Evolutionary conservation across 2,888 invertebrate species (phyloP), one percentile per base, ranked within the genome.

Genomic region (Melipona bicolor): DNA sequence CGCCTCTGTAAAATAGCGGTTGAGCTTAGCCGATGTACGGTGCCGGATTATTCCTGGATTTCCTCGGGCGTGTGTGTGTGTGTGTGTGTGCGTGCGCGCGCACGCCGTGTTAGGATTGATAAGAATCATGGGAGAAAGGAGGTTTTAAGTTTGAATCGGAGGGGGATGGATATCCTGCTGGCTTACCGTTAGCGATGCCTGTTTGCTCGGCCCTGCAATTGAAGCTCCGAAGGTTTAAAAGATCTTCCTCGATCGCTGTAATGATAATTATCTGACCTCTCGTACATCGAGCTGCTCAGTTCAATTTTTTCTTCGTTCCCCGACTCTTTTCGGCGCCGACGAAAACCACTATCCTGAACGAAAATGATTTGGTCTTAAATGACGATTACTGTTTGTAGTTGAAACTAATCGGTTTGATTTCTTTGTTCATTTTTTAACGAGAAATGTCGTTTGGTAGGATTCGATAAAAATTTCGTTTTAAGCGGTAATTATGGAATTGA

Each of bases 1-100:
- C 84, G 84, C 77, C 73, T 24, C 79, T 65, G 88, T 78, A 70
- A 89, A 87, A 81, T 79, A 89, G 79, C 70, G 81, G 81, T 89
- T 72, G 74, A 87, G 84, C 81, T 86, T 74, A 65, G 68, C 68
- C 83, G 80, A 80, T 82, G 76, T 68, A 77, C 70, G 70, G 61
- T 77, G 84, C 67, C 67, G 70, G 84, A 77, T 68, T 81, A 81
- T 85, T 77, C 84, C 62, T 27, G 73, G 79, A 84, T 73, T 76
- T 84, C 71, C 65, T 65, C 6, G 36, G 43, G 13, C 36, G 17
- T 11, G 36, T 36, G 71, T 21, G 62, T 70, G 52, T 54, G 52
- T 43, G 17, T 21, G n/a, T 43, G 65, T 15, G 36, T 32, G 49
- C 27, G 71, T 19, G 62, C 74, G 49, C 61, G 59, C 67, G 61